Percentiles rank a stretch among this genome's conserved stretches.
Evolutionary conservation across 2,797 vertebrate genomes (phyloP).

Genomic region (Gymnothorax javanicus): DNA sequence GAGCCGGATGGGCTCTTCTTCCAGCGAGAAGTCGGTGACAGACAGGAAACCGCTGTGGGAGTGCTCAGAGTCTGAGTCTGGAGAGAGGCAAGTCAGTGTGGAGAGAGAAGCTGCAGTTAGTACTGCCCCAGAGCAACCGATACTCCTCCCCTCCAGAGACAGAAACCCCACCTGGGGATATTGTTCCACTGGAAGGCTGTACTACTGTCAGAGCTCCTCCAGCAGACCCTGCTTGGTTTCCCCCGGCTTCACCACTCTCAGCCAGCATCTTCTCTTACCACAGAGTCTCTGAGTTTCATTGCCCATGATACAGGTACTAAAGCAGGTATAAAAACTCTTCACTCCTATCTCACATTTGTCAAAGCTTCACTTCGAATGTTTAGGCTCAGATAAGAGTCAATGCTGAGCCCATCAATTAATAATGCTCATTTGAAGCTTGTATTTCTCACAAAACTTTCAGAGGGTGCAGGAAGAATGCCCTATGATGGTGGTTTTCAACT

Average conservation of each 20-base stretch:
- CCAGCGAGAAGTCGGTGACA: background rate
- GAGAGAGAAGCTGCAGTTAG: background rate
- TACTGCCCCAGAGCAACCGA: background rate
- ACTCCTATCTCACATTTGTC: background rate
- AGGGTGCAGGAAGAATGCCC: background rate
- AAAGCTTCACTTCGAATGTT: background rate
- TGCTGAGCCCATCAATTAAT: background rate
- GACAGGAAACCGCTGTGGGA: slow-evolving; percentile 11
- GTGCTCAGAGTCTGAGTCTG: background rate
- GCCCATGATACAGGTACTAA: background rate
- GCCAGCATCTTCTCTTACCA: background rate
- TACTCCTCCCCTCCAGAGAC: background rate
- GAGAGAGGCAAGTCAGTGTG: background rate
- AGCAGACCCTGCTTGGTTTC: background rate
- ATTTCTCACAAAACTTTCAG: background rate
- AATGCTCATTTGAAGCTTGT: background rate
- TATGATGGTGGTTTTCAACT: background rate
- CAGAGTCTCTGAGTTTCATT: background rate
- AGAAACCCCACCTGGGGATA: slow-evolving; percentile 24
- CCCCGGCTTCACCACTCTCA: background rate
- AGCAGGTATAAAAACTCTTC: background rate
- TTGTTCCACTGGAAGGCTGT: slow-evolving; percentile 10
- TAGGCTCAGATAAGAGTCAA: background rate
- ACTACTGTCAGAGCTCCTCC: background rate
- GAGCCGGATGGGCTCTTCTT: background rate